Conservation (phyloP, 2,113 vertebrate genomes). For the Mobula hypostoma region DNA sequence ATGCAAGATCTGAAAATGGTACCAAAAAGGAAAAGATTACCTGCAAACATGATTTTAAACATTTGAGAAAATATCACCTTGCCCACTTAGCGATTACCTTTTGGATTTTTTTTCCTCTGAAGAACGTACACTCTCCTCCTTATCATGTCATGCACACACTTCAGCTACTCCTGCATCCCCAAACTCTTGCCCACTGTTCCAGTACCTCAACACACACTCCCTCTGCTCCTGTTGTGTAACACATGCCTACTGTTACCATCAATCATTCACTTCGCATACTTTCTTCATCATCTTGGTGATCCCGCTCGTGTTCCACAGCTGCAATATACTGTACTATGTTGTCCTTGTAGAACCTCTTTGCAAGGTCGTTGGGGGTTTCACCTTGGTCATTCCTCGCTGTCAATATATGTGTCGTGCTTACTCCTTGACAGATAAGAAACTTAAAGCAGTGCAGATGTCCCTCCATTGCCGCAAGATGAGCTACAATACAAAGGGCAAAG, state of each 20-base stretch:
- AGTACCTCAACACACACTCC: no score
- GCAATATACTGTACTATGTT: conserved; percentile 58
- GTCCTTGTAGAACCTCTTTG: conserved; percentile 61
- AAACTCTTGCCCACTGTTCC: no score
- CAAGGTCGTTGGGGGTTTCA: conserved; percentile 63
- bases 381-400: conserved; percentile 65
- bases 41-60: neutral
- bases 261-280: conserved; percentile 49
- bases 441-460: conserved; percentile 70
- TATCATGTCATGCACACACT: no score
- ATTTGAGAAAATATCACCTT: neutral
- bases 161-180: no score
- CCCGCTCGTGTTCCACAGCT: conserved; percentile 46
- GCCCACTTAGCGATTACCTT: neutral
- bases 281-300: conserved; percentile 49
- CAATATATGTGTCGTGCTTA: conserved; percentile 43
- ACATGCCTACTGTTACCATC: neutral
- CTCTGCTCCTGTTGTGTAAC: no score
- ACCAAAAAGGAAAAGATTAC: conserved; percentile 25
- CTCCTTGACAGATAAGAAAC: conserved; percentile 59
- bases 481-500: conserved; percentile 44
- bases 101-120: neutral
- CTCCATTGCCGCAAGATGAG: conserved; percentile 66
- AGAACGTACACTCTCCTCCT: no score
- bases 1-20: conserved; percentile 56